Evolutionary conservation across 2,797 vertebrate genomes (phyloP).

Genomic region (Xenopus petersii): DNA sequence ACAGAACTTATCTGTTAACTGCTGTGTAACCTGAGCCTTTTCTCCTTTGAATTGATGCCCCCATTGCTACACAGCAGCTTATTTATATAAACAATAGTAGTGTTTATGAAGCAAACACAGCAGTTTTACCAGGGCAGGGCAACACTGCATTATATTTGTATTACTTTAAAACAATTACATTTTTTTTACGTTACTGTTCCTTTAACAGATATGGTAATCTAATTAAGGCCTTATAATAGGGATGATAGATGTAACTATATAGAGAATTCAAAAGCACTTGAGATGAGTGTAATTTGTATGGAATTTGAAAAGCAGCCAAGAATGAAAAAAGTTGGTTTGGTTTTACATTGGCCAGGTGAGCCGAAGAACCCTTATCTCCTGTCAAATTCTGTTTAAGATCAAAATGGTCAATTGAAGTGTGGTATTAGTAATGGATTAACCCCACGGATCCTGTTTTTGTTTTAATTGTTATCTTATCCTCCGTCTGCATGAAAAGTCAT

Average conservation of each 20-base stretch:
- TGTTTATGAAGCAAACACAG: too few species aligned
- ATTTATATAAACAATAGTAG: too few species aligned
- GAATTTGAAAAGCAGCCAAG: slow-evolving; percentile 2
- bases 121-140: too few species aligned
- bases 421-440: slow-evolving; percentile 37
- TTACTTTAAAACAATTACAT: background rate
- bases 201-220: too few species aligned
- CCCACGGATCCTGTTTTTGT: slow-evolving; percentile 34
- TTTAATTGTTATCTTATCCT: slow-evolving; percentile 14
- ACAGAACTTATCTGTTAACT: too few species aligned
- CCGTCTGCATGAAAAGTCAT: slow-evolving; percentile 14
- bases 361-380: background rate
- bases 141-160: too few species aligned
- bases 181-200: too few species aligned
- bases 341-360: background rate
- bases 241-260: background rate
- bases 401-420: slow-evolving; percentile 27
- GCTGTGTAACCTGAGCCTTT: too few species aligned
- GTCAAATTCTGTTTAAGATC: slow-evolving; percentile 4
- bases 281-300: background rate
- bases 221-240: background rate
- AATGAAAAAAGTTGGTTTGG: background rate
- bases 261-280: background rate
- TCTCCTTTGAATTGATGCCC: too few species aligned
- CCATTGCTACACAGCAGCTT: too few species aligned